Evolutionary conservation across 2,888 invertebrate genomes (phyloP).

Genomic region (Drosophila greeni): DNA sequence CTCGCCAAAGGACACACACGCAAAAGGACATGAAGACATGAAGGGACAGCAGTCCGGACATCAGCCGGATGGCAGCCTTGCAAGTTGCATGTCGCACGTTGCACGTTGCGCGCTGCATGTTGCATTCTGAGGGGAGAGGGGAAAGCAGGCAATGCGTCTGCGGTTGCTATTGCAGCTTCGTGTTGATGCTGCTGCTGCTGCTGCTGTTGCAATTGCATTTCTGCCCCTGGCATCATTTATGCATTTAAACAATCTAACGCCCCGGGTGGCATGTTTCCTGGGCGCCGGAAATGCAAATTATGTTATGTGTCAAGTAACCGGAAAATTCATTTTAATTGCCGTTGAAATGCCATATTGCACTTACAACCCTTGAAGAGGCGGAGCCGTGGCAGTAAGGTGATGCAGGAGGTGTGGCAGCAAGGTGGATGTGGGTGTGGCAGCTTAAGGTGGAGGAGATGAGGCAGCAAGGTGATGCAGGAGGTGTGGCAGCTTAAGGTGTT

Average conservation of each 20-base stretch:
- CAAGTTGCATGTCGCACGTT: conserved; percentile 20
- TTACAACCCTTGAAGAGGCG: conserved; percentile 24
- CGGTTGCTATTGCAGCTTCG: conserved; percentile 37
- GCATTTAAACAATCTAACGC: conserved; percentile 63
- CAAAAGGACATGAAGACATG: conserved; percentile 12
- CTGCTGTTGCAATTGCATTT: conserved; percentile 37
- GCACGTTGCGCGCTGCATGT: conserved; percentile 13
- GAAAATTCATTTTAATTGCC: conserved; percentile 78
- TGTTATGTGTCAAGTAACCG: conserved; percentile 78
- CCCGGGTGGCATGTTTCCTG: conserved; percentile 30
- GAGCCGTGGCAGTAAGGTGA: too few species aligned
- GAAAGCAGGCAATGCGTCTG: conserved; percentile 58
- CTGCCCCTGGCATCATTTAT: conserved; percentile 59
- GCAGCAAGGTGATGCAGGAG: too few species aligned
- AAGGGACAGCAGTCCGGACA: conserved; percentile 9
- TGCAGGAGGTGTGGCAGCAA: not conserved
- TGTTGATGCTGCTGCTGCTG: conserved; percentile 31
- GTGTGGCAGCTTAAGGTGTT: not conserved
- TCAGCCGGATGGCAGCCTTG: conserved; percentile 15
- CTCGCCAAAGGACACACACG: conserved; percentile 1
- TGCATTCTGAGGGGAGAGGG: not conserved
- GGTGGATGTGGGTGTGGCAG: not conserved
- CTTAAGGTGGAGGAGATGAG: too few species aligned
- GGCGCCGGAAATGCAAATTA: conserved; percentile 76
- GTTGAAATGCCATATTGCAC: conserved; percentile 68